Evolutionary conservation across 1,140 invertebrate genomes (phyloP).

Genomic region (Dryas iulia): DNA sequence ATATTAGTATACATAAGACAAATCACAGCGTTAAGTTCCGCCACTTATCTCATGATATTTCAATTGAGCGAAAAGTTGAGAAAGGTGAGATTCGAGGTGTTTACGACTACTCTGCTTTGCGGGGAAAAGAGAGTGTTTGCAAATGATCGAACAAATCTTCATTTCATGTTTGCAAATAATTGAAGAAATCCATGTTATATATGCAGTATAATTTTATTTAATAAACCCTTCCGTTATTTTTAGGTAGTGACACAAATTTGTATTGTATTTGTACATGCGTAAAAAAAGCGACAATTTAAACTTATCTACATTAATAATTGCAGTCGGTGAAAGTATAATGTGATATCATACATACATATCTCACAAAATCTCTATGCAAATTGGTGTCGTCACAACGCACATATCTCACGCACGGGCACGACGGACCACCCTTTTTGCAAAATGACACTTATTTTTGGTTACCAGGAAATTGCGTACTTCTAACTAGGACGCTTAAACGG

Average conservation of each 20-base stretch:
- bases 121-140: no score
- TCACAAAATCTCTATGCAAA: constrained; percentile 5
- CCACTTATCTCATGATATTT: no score
- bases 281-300: not conserved
- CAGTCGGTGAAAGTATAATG: not conserved
- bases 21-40: no score
- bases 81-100: no score
- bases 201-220: no score
- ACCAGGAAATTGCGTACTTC: constrained; percentile 62
- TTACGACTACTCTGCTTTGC: no score
- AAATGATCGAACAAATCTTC: no score
- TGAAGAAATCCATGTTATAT: no score
- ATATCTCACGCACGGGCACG: constrained; percentile 51
- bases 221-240: not conserved
- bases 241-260: not conserved
- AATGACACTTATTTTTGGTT: constrained; percentile 68
- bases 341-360: not conserved
- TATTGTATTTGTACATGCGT: not conserved
- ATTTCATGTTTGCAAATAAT: no score
- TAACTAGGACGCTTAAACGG: constrained; percentile 54
- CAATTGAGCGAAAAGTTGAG: no score
- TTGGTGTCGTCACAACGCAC: constrained; percentile 45
- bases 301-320: not conserved
- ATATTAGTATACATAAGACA: no score
- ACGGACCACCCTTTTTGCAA: constrained; percentile 56